A percentile compares a stretch with the other conserved stretches of the same genome.
Conservation (phyloP, 1,140 invertebrate species). For the Acromyrmex heyeri region DNA sequence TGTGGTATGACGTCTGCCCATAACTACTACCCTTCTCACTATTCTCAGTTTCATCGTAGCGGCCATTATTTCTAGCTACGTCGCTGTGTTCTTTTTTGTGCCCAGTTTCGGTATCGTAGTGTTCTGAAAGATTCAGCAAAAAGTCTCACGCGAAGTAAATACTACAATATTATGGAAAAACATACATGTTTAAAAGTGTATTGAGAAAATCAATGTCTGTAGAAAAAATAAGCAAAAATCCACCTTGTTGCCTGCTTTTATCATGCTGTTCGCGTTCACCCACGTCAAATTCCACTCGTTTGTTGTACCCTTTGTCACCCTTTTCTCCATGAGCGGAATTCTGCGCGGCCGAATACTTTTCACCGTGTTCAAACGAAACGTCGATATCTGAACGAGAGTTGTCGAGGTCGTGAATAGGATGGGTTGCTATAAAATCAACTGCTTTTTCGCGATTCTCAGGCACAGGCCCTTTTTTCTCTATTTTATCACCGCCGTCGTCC, state of each 20-base stretch:
- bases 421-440: background rate
- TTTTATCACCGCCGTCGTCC: conserved; percentile 19
- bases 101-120: conserved; percentile 89
- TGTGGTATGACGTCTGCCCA: conserved; percentile 88
- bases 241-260: conserved; percentile 77
- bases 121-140: conserved; percentile 82
- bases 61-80: conserved; percentile 89
- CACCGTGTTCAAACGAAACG: conserved; percentile 24
- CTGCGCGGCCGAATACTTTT: conserved; percentile 80
- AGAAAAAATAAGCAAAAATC: conserved; percentile 46
- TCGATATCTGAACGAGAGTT: conserved; percentile 7
- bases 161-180: background rate
- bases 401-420: background rate
- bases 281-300: conserved; percentile 87
- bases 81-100: conserved; percentile 90
- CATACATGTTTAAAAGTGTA: background rate
- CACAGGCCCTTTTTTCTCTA: conserved; percentile 2
- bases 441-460: conserved; percentile 4
- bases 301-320: conserved; percentile 88
- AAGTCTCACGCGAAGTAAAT: background rate
- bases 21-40: conserved; percentile 89
- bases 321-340: conserved; percentile 87
- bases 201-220: conserved; percentile 22
- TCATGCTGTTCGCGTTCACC: conserved; percentile 84
- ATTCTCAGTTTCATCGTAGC: conserved; percentile 90